phyloP scores from a whole-genome alignment of 2,888 invertebrate species.

The Elgonia sp. region DNA sequence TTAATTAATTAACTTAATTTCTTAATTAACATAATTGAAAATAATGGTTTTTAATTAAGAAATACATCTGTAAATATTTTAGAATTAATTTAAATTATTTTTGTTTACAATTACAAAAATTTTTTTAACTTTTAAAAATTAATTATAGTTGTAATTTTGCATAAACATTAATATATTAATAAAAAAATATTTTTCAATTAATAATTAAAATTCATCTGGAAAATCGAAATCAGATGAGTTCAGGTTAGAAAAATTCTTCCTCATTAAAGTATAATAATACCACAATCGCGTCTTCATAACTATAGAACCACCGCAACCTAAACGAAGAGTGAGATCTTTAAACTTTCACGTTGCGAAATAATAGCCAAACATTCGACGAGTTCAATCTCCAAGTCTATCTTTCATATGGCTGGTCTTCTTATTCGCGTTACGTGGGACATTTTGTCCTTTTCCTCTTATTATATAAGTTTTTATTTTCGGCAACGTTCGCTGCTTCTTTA shows the following conservation, averaged over 20 bases:
- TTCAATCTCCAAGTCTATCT: slow-evolving; percentile 60
- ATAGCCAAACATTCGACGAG: slow-evolving; percentile 79
- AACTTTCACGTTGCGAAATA: slow-evolving; percentile 83
- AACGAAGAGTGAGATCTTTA: slow-evolving; percentile 76
- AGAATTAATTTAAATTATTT: too few relatives aligned
- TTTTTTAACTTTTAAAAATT: too few relatives aligned
- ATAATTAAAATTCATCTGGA: too few relatives aligned
- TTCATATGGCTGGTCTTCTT: slow-evolving; percentile 32
- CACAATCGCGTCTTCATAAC: slow-evolving; percentile 39
- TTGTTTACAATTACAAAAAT: too few relatives aligned
- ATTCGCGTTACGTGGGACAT: slow-evolving; percentile 38
- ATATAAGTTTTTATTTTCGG: slow-evolving; percentile 33
- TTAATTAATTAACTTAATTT: too few relatives aligned
- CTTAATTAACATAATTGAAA: too few relatives aligned
- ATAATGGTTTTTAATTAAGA: too few relatives aligned
- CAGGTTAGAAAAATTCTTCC: slow-evolving; percentile 6
- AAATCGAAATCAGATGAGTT: too few relatives aligned
- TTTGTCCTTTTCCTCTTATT: slow-evolving; percentile 29
- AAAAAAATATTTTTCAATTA: too few relatives aligned
- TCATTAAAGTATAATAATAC: slow-evolving; percentile 37
- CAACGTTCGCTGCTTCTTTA: not conserved
- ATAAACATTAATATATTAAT: too few relatives aligned
- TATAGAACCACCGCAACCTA: slow-evolving; percentile 61
- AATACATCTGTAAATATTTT: too few relatives aligned
- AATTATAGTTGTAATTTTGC: too few relatives aligned